Base-by-base conservation (phyloP, 53 echinoderm and acorn worm genomes). In the Patiria pectinifera region DNA sequence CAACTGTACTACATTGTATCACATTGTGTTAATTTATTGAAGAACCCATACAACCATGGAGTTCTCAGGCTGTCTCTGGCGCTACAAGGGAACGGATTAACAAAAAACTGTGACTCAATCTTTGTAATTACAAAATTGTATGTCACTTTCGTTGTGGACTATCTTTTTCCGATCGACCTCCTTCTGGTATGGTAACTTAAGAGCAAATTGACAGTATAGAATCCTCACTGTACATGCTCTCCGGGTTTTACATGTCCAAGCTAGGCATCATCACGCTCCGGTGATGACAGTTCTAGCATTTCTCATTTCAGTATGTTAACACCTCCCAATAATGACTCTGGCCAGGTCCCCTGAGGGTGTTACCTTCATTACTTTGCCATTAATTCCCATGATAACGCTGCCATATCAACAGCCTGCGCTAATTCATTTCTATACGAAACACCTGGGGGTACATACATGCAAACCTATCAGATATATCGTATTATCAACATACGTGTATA, bases 301-400 rank as follows among this genome's bases (percentile, higher is more conserved):
- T 4, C 79, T 46, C 66, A 45, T 85, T 45, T 45, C 44, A 66
- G 43, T 14, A 85, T 85, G 45, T 70, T 45, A 69, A 85, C 85
- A 85, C 85, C 85, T 85, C 44, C 19, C 66, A 66, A 85, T 85
- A 45, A 85, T 85, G 85, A 69, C 66, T 85, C 19, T 45, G 16
- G 62, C 66, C 66, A 19, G 19, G 18, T 21, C 85, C 85, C 69
- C 6, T 15, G 2, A 16, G 69, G 86, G 86, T 46, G 75, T 86
- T 48, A 86, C 86, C 49, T 86, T 86, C 75, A 72, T 86, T 86
- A 86, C n/a, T 75, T 86, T 74, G 11, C 58, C 75, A 86, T 72
- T 58, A 86, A 72, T 75, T 86, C 58, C 25, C 49, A 48, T 16
- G 86, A 86, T 86, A 25, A 86, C 14, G 48, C 49, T 11, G 72